Percentiles rank a stretch among this genome's conserved stretches.
Conservation (phyloP, 2,113 vertebrate genomes). For the Cavia porcellus region DNA sequence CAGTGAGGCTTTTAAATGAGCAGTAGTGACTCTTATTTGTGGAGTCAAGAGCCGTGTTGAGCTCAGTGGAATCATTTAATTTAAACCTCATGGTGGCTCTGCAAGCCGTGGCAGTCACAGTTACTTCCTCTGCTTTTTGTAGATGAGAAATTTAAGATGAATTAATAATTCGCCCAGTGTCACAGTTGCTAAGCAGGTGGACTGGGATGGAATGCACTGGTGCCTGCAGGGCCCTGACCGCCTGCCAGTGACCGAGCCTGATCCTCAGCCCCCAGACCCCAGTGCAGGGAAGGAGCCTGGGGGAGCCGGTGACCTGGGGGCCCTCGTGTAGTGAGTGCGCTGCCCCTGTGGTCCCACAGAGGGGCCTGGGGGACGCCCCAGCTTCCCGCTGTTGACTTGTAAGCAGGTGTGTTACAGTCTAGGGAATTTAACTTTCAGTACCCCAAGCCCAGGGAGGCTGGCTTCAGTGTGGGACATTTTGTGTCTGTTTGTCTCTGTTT, state of each 20-base stretch:
- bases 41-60: background rate
- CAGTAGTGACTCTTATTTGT: accelerated
- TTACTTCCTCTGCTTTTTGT: background rate
- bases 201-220: background rate
- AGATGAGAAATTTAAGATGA: background rate
- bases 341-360: accelerated
- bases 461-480: background rate
- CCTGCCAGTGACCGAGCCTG: background rate
- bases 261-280: background rate
- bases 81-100: background rate
- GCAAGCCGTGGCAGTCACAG: background rate
- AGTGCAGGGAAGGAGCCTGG: accelerated
- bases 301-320: background rate
- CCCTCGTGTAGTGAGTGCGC: accelerated
- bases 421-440: background rate
- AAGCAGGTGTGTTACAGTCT: background rate
- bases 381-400: accelerated
- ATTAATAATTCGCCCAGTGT: background rate
- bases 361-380: accelerated
- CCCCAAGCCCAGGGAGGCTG: no score
- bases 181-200: background rate
- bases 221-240: background rate
- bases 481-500: background rate
- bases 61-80: accelerated
- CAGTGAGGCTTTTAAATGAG: background rate